These are phyloP conservation scores for Mustelus asterias DNA, from an alignment of 2,113 vertebrate species.

Conservation along the genomic window DNA sequence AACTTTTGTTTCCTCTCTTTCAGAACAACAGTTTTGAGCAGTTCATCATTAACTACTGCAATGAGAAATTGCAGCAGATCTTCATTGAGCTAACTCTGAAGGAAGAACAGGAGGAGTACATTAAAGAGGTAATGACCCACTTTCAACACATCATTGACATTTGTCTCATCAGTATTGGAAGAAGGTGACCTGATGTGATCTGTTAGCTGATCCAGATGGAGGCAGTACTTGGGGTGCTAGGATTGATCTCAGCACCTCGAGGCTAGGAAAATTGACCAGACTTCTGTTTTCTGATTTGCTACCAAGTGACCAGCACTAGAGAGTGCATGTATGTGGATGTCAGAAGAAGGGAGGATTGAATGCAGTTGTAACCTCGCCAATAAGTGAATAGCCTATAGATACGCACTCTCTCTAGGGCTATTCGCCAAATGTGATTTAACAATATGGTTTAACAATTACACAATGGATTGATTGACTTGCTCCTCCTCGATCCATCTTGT, in stretches of 20 bases:
- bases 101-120: constrained; percentile 94
- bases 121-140: constrained; percentile 72
- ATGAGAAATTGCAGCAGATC: constrained; percentile 97
- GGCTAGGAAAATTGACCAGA: background rate
- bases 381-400: background rate
- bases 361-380: background rate
- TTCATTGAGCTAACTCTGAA: constrained; percentile 95
- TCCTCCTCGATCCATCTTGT: background rate
- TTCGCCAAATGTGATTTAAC: background rate
- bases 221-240: background rate
- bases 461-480: background rate
- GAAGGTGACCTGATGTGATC: background rate
- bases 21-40: constrained; percentile 99
- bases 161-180: background rate
- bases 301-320: background rate
- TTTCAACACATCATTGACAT: background rate
- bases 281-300: background rate
- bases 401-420: background rate
- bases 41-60: constrained; percentile 99
- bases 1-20: background rate
- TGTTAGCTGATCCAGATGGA: background rate
- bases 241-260: background rate
- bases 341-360: background rate
- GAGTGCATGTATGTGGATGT: background rate
- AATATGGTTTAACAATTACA: background rate